These are phyloP conservation scores for Spodoptera frugiperda DNA, from an alignment of 1,140 invertebrate genomes.

Conservation along the genomic window DNA sequence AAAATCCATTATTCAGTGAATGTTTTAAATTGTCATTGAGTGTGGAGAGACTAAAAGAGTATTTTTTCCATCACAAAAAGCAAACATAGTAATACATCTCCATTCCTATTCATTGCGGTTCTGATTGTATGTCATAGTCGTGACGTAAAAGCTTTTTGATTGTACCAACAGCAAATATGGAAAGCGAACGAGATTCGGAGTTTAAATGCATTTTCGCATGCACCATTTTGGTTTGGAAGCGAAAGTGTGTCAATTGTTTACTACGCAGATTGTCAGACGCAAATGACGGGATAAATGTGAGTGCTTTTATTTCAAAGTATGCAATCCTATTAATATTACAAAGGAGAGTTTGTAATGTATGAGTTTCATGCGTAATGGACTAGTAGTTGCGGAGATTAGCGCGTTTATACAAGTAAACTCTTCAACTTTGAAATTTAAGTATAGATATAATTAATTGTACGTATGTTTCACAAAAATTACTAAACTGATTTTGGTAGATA, in stretches of 20 bases:
- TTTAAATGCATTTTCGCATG: constrained; percentile 20
- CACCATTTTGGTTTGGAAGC: not conserved
- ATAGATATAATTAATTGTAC: too few relatives aligned
- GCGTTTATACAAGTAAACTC: too few relatives aligned
- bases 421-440: too few relatives aligned
- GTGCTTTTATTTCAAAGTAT: not conserved
- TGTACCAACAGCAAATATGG: constrained; percentile 38
- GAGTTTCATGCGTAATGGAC: too few relatives aligned
- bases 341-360: not conserved
- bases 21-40: too few relatives aligned
- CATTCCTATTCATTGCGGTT: not conserved
- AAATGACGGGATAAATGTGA: not conserved
- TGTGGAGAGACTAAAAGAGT: too few relatives aligned
- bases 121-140: not conserved
- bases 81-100: not conserved
- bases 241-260: constrained; percentile 29
- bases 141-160: constrained; percentile 39
- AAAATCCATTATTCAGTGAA: too few relatives aligned
- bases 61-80: not conserved
- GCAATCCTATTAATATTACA: too few relatives aligned
- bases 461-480: too few relatives aligned
- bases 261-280: not conserved
- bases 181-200: constrained; percentile 9
- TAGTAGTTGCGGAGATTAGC: too few relatives aligned
- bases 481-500: too few relatives aligned